Conservation (phyloP, 2,888 invertebrate genomes). For the Epistrophella euchroma region DNA sequence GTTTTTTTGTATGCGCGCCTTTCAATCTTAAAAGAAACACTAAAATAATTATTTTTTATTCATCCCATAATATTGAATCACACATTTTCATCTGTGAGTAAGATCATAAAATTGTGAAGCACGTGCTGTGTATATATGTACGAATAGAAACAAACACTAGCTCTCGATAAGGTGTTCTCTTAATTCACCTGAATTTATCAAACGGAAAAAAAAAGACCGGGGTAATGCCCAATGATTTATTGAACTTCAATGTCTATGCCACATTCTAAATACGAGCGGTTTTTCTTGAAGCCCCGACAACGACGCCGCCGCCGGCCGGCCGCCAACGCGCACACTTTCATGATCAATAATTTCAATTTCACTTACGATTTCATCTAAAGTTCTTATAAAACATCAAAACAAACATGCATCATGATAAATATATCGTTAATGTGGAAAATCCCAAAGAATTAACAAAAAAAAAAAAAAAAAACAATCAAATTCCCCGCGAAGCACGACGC, state of each 20-base stretch:
- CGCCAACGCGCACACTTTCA: not conserved
- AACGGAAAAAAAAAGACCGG: not conserved
- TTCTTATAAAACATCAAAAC: not conserved
- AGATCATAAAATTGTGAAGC: not conserved
- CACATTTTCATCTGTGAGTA: not conserved
- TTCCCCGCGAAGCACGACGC: constrained; percentile 31
- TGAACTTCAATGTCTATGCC: not conserved
- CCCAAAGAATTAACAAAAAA: constrained; percentile 8
- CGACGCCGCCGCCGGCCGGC: no score
- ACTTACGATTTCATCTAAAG: not conserved
- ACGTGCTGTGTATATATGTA: not conserved
- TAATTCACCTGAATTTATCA: not conserved
- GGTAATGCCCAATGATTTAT: constrained; percentile 28
- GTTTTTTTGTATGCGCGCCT: no score
- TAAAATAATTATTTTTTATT: not conserved
- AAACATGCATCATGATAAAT: not conserved
- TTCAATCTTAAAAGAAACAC: not conserved
- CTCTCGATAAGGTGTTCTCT: not conserved
- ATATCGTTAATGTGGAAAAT: constrained; percentile 25
- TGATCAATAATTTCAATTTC: not conserved
- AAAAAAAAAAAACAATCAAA: not conserved
- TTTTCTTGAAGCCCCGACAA: not conserved
- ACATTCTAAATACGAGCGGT: not conserved
- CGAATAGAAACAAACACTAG: not conserved
- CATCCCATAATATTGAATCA: not conserved